phyloP scores from a whole-genome alignment of 2,797 vertebrate species.

The Chiloscyllium punctatum region DNA sequence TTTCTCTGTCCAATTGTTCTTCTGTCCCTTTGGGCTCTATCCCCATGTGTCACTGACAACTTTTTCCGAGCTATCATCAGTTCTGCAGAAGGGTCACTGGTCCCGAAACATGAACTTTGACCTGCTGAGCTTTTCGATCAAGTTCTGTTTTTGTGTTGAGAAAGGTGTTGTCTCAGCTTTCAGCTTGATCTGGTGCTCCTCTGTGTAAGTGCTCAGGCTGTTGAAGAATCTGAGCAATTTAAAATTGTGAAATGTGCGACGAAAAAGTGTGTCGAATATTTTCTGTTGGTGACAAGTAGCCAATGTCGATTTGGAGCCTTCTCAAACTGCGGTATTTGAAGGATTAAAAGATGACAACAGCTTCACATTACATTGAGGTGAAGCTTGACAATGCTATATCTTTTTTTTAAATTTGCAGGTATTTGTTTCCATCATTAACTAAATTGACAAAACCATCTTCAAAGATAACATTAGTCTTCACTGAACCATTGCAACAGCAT shows the following conservation, averaged over 20 bases:
- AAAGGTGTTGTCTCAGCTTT: neutral
- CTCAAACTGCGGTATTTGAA: neutral
- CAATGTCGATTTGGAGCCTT: neutral
- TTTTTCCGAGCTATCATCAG: too few relatives aligned
- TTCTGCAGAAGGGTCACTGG: too few relatives aligned
- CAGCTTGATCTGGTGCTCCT: neutral
- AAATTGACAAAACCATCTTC: neutral
- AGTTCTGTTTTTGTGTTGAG: neutral
- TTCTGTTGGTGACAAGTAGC: neutral
- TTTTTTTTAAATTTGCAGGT: neutral
- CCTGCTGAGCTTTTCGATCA: too few relatives aligned
- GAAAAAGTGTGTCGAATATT: neutral
- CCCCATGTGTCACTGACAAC: too few relatives aligned
- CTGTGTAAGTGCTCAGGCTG: neutral
- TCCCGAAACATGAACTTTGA: too few relatives aligned
- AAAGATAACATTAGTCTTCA: neutral
- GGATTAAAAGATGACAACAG: neutral
- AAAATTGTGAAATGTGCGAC: neutral
- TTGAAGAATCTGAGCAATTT: neutral
- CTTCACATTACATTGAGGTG: neutral
- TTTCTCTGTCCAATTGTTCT: too few relatives aligned
- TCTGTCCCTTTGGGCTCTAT: too few relatives aligned
- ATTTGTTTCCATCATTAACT: slow-evolving; percentile 11
- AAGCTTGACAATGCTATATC: neutral
- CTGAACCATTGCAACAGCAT: neutral